phyloP scores from a whole-genome alignment of 2,888 invertebrate species.

The Disparrhopalites patrizii region DNA sequence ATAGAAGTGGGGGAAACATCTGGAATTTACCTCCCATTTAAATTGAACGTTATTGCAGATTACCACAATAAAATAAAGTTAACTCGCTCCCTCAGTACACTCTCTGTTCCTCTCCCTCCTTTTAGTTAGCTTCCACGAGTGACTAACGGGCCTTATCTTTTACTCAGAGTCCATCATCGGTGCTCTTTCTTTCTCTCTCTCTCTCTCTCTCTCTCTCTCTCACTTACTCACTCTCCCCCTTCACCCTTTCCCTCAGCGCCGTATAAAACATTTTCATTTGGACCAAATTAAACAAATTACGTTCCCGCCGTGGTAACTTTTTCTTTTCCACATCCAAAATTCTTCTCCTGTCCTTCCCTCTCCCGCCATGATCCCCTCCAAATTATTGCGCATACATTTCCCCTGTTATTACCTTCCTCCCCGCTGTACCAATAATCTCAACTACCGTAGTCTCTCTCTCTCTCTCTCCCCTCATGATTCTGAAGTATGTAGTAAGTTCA shows the following conservation, averaged over 20 bases:
- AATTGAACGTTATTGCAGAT: slow-evolving; percentile 28
- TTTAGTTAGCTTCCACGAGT: too few relatives aligned
- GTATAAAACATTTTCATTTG: too few relatives aligned
- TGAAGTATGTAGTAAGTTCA: too few relatives aligned
- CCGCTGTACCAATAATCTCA: background rate
- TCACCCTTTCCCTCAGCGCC: background rate
- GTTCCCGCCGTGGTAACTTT: too few relatives aligned
- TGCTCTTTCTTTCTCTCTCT: background rate
- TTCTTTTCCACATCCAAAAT: background rate
- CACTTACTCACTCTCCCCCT: slow-evolving; percentile 1
- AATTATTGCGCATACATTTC: background rate
- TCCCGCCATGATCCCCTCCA: too few relatives aligned
- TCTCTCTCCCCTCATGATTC: too few relatives aligned
- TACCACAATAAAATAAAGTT: slow-evolving; percentile 30
- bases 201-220: background rate
- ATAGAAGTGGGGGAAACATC: background rate
- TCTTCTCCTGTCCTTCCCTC: too few relatives aligned
- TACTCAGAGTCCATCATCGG: slow-evolving; percentile 4
- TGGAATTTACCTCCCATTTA: slow-evolving; percentile 26
- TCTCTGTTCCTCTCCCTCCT: too few relatives aligned
- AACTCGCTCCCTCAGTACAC: slow-evolving; percentile 20
- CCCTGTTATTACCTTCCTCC: background rate
- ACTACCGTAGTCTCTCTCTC: background rate
- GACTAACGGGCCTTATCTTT: background rate
- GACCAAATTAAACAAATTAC: too few relatives aligned